Evolutionary conservation across 1,140 invertebrate genomes (phyloP).

Genomic region (Forficula auricularia): DNA sequence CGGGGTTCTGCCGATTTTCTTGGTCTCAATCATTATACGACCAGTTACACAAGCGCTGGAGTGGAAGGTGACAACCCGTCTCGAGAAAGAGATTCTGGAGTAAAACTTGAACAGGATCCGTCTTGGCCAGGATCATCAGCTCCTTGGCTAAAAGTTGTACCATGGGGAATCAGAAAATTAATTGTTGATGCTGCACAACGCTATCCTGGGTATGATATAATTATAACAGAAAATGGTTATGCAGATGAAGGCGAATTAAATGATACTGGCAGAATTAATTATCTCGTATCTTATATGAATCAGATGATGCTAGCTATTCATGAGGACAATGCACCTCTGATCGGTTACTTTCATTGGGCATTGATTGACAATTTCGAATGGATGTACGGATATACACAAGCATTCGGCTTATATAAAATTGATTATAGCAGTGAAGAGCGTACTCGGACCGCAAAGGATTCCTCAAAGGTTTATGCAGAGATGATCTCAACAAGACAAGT

Average conservation of each 20-base stretch:
- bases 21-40: slow-evolving; percentile 25
- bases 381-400: slow-evolving; percentile 40
- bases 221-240: slow-evolving; percentile 36
- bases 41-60: slow-evolving; percentile 4
- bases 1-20: slow-evolving; percentile 27
- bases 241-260: slow-evolving; percentile 28
- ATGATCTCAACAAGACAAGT: no score
- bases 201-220: slow-evolving; percentile 27
- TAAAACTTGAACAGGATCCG: not conserved
- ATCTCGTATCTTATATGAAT: slow-evolving; percentile 20
- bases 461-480: no score
- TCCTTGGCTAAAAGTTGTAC: slow-evolving; percentile 13
- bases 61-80: not conserved
- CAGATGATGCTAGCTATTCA: slow-evolving; percentile 27
- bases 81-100: not conserved
- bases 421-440: no score
- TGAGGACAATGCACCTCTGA: slow-evolving; percentile 26
- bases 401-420: slow-evolving; percentile 9
- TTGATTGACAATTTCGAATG: slow-evolving; percentile 65
- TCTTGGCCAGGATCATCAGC: slow-evolving; percentile 6
- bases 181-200: slow-evolving; percentile 27
- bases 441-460: no score
- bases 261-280: slow-evolving; percentile 31
- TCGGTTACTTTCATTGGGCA: slow-evolving; percentile 52
- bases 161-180: slow-evolving; percentile 26